A percentile compares a stretch with the other conserved stretches of the same genome.
These are phyloP conservation scores for Dromiciops gliroides DNA, from an alignment of 2,113 vertebrate genomes.

Conservation along the genomic window DNA sequence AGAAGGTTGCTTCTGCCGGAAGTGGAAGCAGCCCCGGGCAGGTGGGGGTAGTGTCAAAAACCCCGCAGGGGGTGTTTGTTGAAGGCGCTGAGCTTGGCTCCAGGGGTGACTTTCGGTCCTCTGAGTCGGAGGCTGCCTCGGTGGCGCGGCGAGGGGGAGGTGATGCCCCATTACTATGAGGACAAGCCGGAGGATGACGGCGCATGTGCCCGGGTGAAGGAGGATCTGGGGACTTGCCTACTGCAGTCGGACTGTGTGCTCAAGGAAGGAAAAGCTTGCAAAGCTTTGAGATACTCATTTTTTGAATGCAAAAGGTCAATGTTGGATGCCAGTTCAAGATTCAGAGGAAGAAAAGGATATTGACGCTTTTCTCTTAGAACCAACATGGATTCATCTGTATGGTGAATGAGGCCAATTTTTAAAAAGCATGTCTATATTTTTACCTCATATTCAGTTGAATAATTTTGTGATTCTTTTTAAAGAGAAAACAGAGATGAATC, in stretches of 20 bases:
- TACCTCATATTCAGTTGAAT: background rate
- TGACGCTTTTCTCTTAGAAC: slow-evolving; percentile 70
- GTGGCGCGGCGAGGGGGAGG: slow-evolving; percentile 23
- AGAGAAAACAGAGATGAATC: slow-evolving; percentile 29
- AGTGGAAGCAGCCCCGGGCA: rapidly evolving
- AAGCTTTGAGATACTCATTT: slow-evolving; percentile 90
- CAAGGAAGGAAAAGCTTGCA: slow-evolving; percentile 94
- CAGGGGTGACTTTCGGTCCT: rapidly evolving
- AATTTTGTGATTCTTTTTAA: background rate
- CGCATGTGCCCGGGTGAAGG: slow-evolving; percentile 91
- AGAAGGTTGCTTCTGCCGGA: background rate
- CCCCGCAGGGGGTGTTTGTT: background rate
- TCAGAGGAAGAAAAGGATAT: slow-evolving; percentile 96
- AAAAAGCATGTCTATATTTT: background rate
- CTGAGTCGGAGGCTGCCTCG: background rate
- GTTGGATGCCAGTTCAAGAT: slow-evolving; percentile 93
- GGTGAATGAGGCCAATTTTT: slow-evolving; percentile 13
- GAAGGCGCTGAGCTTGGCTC: no score
- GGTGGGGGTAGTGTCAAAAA: background rate
- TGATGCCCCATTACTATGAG: slow-evolving; percentile 97
- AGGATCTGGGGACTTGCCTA: slow-evolving; percentile 93
- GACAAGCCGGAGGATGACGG: slow-evolving; percentile 90
- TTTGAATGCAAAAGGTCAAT: slow-evolving; percentile 98
- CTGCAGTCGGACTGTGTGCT: slow-evolving; percentile 92
- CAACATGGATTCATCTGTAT: slow-evolving; percentile 12